A percentile compares a stretch with the other conserved stretches of the same genome.
These are phyloP conservation scores for Acholoe squamosa DNA, from an alignment of 2,888 invertebrate species.

Conservation along the genomic window DNA sequence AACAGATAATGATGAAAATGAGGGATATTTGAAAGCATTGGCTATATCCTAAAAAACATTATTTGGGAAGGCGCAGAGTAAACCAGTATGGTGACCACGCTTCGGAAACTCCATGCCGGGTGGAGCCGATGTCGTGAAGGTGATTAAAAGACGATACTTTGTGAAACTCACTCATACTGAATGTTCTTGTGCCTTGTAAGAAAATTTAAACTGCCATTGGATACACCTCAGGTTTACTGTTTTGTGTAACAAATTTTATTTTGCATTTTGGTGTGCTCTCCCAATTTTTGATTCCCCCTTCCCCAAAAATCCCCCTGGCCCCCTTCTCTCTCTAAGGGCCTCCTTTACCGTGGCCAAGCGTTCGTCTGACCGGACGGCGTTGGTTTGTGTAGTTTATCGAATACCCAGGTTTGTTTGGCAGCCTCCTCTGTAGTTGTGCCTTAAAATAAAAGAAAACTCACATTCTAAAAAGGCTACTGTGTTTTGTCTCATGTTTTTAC, in stretches of 20 bases:
- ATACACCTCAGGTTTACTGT: constrained; percentile 36
- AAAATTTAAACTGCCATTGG: no score
- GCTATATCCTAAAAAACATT: no score
- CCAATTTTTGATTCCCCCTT: constrained; percentile 37
- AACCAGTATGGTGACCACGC: no score
- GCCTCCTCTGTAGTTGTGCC: constrained; percentile 65
- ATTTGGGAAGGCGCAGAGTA: no score
- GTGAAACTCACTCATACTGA: no score
- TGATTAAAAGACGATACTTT: no score
- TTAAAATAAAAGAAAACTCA: constrained; percentile 64
- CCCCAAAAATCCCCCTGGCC: neutral
- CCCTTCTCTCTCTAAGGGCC: constrained; percentile 5
- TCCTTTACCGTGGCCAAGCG: neutral
- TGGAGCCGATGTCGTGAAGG: no score
- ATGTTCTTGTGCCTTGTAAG: no score
- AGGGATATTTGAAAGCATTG: no score
- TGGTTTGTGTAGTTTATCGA: constrained; percentile 60
- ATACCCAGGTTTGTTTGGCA: constrained; percentile 64
- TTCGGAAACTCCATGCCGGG: no score
- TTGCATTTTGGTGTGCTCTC: constrained; percentile 61
- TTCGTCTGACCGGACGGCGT: neutral
- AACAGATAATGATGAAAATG: no score
- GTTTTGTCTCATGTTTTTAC: neutral
- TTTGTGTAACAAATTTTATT: constrained; percentile 62
- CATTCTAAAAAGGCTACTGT: constrained; percentile 47